Evolutionary conservation across 2,888 invertebrate genomes (phyloP), one percentile per base, ranked within the genome.

Genomic region (Spatulosminthurus flaviceps): DNA sequence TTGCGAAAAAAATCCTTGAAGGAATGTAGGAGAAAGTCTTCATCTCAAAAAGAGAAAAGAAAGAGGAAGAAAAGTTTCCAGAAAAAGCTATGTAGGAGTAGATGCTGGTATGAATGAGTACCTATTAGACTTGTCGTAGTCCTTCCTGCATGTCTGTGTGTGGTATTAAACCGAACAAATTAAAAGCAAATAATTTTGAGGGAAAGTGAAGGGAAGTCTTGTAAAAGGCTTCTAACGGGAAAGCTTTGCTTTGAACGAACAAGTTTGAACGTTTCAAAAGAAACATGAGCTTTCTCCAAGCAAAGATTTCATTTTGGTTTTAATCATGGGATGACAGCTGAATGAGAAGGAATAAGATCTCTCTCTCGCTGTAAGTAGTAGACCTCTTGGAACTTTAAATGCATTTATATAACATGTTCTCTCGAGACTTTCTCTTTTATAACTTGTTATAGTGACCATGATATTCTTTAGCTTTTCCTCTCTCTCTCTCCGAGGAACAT

Each of bases 261-360:
- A n/a, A n/a, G n/a, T n/a, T n/a, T 13, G 7, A n/a, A 16, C 11
- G 21, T 70, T 21, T n/a, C 41, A 34, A 70, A 41, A 70, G 34
- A 41, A 70, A 70, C 70, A 70, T 4, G 42, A 70, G n/a, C 41
- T 22, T n/a, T n/a, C 22, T 71, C n/a, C 66, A 64, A 42, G 26
- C 9, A 84, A 84, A 84, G 84, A 84, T 85, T 82, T 85, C 82
- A 84, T 86, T 86, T 77, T 19, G 78, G 71, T 78, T 78, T 78
- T 67, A 67, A 74, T 66, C 60, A 74, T 60, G 51, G 60, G 78
- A 78, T 73, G 81, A 42, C 70, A 74, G 60, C 66, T 67, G 69
- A 70, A 64, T 67, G 60, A 66, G 66, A 61, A 29, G 72, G 60
- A 64, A 64, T 24, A 64, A 26, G 64, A 64, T 64, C 64, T 64